Base-by-base conservation (phyloP, 1,140 invertebrate genomes). In the Papilio helenus region DNA sequence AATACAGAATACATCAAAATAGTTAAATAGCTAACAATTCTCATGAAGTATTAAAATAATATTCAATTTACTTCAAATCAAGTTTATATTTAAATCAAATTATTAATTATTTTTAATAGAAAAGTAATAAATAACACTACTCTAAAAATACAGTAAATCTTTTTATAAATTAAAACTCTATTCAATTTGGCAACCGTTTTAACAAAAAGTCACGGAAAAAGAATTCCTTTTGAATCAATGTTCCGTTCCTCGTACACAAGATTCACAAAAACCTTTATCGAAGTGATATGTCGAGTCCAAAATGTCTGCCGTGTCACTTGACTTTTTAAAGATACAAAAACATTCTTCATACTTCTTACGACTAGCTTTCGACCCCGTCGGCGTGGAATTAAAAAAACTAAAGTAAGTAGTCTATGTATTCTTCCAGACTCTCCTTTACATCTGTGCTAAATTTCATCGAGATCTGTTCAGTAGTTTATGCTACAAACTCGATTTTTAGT, bases 141-240 rank as follows among this genome's bases (percentile, higher is more conserved):
- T 55, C 51, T 9, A 55, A 20, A 8, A n/a, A n/a, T 3, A n/a
- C 8, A 55, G 5, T n/a, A 55, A 55, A 2, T 55, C 51, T 55
- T 20, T 7, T 55, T n/a, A 18, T 61, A 0, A 39, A 26, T 26
- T 26, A 61, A 26, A 26, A 61, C 3, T 26, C 9, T 61, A 61
- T 61, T 61, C 23, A 61, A 65, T 65, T 65, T 65, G 26, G 26
- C 61, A 65, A 65, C 23, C 12, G 29, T 65, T 65, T 29, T 26
- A 29, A 26, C 61, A 65, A 65, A 65, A 65, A 65, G 61, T 34
- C 14, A 26, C 23, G 10, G 14, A 34, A 65, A 29, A 29, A 65
- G 61, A 16, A 29, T 29, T 26, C 23, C n/a, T 23, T 65, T 18
- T 7, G 34, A 29, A 34, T 65, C 26, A 65, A 65, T 65, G 58